Percentiles rank a stretch among this genome's conserved stretches.
Conservation (phyloP, 2,113 vertebrate genomes). For the Neodontobutis hainanensis region DNA sequence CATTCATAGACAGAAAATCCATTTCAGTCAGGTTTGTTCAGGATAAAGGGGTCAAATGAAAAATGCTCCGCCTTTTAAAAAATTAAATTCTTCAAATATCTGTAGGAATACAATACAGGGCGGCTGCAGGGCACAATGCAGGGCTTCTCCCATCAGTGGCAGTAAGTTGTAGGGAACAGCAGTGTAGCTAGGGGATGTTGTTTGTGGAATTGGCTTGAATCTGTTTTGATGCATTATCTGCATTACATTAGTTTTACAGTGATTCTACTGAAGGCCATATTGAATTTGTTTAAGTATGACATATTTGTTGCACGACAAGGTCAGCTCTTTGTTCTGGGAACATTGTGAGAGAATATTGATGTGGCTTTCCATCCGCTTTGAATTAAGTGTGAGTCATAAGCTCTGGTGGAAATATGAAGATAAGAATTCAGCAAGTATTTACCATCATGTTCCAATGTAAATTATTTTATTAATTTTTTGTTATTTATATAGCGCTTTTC, state of each 20-base stretch:
- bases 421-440: constrained; percentile 17
- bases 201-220: constrained; percentile 63
- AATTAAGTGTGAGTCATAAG: constrained; percentile 37
- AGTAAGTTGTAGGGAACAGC: constrained; percentile 21
- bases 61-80: constrained; percentile 25
- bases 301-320: constrained; percentile 35
- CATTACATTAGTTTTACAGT: constrained; percentile 38
- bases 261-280: constrained; percentile 44
- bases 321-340: constrained; percentile 31
- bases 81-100: constrained; percentile 42
- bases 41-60: constrained; percentile 37
- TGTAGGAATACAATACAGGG: constrained; percentile 44
- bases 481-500: too few relatives aligned
- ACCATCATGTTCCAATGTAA: constrained; percentile 19
- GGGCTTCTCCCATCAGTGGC: constrained; percentile 20
- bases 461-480: too few relatives aligned
- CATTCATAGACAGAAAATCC: constrained; percentile 53
- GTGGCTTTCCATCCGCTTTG: constrained; percentile 29
- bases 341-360: constrained; percentile 11
- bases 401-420: constrained; percentile 7
- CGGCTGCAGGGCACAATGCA: too few relatives aligned
- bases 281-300: constrained; percentile 54
- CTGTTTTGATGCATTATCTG: constrained; percentile 60
- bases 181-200: constrained; percentile 39
- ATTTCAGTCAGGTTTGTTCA: constrained; percentile 31